A percentile compares a stretch with the other conserved stretches of the same genome.
phyloP scores from a whole-genome alignment of 2,113 vertebrate species.

The Bubo bubo region DNA sequence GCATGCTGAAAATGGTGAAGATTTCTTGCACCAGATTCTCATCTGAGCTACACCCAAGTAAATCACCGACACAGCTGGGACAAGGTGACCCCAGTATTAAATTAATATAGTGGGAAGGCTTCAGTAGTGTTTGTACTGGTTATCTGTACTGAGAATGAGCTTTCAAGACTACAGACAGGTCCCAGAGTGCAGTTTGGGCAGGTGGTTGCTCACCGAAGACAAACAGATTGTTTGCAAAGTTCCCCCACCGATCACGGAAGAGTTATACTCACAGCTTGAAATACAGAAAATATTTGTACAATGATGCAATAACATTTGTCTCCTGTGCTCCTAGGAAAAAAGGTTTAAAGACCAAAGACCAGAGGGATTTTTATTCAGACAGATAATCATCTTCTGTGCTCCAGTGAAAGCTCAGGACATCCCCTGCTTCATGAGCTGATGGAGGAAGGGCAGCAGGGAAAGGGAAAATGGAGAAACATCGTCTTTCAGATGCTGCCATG shows the following conservation, averaged over 20 bases:
- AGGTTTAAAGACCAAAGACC: background rate
- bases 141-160: background rate
- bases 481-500: background rate
- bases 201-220: background rate
- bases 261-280: conserved; percentile 22
- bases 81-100: background rate
- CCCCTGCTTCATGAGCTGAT: background rate
- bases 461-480: background rate
- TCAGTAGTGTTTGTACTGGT: background rate
- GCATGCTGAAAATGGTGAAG: background rate
- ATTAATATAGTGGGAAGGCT: background rate
- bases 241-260: background rate
- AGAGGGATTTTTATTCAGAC: background rate
- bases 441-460: background rate
- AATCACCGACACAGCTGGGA: background rate
- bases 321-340: background rate
- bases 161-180: background rate
- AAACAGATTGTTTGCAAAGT: conserved; percentile 24
- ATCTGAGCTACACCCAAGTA: background rate
- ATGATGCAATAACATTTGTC: background rate
- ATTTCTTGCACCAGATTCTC: background rate
- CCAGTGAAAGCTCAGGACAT: background rate
- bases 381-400: background rate
- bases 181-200: background rate
- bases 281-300: conserved; percentile 29